These are phyloP conservation scores for Rhegmatorhina hoffmannsi DNA, from an alignment of 2,113 vertebrate species.

Conservation along the genomic window DNA sequence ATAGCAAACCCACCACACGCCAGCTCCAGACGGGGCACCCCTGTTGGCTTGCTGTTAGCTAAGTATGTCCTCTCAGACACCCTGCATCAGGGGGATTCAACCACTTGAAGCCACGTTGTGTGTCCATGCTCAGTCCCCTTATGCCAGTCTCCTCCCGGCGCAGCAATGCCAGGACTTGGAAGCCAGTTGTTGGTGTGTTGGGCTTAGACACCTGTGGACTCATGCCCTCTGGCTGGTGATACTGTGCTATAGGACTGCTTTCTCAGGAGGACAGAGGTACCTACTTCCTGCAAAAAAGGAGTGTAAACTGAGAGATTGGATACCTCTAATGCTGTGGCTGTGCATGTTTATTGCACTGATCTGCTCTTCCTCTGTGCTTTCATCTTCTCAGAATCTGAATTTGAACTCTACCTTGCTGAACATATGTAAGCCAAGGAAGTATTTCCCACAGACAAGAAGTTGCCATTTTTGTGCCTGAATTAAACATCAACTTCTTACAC, in stretches of 20 bases:
- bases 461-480: neutral
- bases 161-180: neutral
- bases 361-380: neutral
- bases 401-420: neutral
- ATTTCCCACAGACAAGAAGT: neutral
- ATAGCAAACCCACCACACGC: accelerated
- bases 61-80: neutral
- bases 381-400: neutral
- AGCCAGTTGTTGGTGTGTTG: accelerated
- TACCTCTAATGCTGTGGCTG: neutral
- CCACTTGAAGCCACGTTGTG: neutral
- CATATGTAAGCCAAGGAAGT: neutral
- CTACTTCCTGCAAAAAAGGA: neutral
- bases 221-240: accelerated
- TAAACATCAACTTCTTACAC: neutral
- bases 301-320: neutral
- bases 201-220: accelerated
- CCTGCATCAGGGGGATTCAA: accelerated
- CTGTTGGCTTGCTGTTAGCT: accelerated
- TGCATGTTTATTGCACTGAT: neutral
- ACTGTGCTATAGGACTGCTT: neutral
- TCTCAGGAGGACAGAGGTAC: neutral
- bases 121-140: neutral
- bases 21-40: neutral
- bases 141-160: accelerated